phyloP scores from a whole-genome alignment of 2,888 invertebrate species.

The Polyploca ridens region DNA sequence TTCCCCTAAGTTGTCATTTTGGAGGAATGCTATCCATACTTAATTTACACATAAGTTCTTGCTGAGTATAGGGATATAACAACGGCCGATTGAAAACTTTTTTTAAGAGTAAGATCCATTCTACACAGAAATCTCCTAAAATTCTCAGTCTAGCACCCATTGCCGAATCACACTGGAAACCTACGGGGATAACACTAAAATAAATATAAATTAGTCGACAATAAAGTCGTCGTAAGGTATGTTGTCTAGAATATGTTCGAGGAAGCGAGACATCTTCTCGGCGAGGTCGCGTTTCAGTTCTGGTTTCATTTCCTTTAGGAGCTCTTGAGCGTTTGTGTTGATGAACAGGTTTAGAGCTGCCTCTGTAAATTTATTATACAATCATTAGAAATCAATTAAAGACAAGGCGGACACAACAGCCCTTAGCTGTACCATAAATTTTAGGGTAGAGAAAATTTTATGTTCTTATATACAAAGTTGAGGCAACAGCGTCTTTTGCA shows the following conservation, averaged over 20 bases:
- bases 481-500: too few relatives aligned
- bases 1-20: too few relatives aligned
- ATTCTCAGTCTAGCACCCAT: conserved; percentile 2
- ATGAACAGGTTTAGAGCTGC: conserved; percentile 94
- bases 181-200: conserved; percentile 7
- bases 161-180: not conserved
- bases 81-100: not conserved
- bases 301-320: conserved; percentile 95
- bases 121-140: not conserved
- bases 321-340: conserved; percentile 93
- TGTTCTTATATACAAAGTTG: too few relatives aligned
- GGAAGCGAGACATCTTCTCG: conserved; percentile 89
- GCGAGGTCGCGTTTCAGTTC: conserved; percentile 91
- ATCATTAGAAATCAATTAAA: not conserved
- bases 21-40: too few relatives aligned
- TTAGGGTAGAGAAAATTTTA: too few relatives aligned
- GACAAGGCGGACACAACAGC: too few relatives aligned
- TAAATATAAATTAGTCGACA: conserved; percentile 57
- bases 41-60: not conserved
- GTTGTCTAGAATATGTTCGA: conserved; percentile 89
- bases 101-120: not conserved
- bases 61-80: not conserved
- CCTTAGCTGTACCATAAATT: too few relatives aligned
- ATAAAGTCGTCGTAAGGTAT: conserved; percentile 93
- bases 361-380: conserved; percentile 80